phyloP scores from a whole-genome alignment of 2,888 invertebrate genomes.

The Agrotis exclamationis region DNA sequence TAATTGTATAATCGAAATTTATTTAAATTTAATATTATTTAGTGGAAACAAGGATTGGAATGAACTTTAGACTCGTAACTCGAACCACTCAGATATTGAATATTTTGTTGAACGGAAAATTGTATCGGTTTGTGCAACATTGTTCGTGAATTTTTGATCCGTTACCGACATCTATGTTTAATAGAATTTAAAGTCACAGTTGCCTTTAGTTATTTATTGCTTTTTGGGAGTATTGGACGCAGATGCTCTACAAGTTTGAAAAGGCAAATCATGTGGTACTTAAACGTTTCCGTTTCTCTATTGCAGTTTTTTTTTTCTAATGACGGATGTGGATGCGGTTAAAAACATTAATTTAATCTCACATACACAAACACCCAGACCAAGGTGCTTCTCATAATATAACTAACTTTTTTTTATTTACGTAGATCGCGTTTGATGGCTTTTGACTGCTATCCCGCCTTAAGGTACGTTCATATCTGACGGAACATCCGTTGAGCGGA shows the following conservation, averaged over 20 bases:
- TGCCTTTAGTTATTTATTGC: constrained; percentile 17
- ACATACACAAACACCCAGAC: too few relatives aligned
- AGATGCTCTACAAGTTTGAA: not conserved
- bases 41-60: not conserved
- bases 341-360: too few relatives aligned
- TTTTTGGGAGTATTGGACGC: constrained; percentile 3
- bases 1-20: not conserved
- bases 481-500: too few relatives aligned
- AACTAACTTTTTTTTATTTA: too few relatives aligned
- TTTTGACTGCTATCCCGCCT: too few relatives aligned
- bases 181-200: constrained; percentile 24
- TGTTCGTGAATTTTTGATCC: constrained; percentile 48
- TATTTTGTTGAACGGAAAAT: constrained; percentile 48
- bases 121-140: constrained; percentile 41
- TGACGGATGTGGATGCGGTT: too few relatives aligned
- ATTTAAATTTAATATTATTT: not conserved
- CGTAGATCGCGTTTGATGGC: too few relatives aligned
- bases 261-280: not conserved
- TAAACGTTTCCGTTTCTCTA: not conserved
- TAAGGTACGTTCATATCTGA: too few relatives aligned
- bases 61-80: constrained; percentile 20
- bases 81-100: constrained; percentile 39
- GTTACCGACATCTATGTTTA: constrained; percentile 29
- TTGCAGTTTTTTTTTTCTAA: too few relatives aligned
- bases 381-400: too few relatives aligned